Percentiles rank a stretch among this genome's conserved stretches.
These are phyloP conservation scores for mouse (Mus musculus) DNA, from an alignment of 2,113 vertebrate genomes.

Conservation along the genomic window GRCm39 chr13:54477501-54478000, in stretches of 20 bases:
- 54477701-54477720: constrained; percentile 55
- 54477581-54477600: constrained; percentile 57
- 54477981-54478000: background rate
- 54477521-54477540: background rate
- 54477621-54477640: constrained; percentile 34
- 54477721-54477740: background rate
- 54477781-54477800: background rate
- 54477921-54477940: background rate
- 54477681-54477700: background rate
- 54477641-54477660: constrained; percentile 11
- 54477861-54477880: background rate
- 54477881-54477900: background rate
- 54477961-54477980: background rate
- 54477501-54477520: background rate
- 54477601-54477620: background rate
- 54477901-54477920: background rate
- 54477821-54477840: background rate
- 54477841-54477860: background rate
- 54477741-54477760: background rate
- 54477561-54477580: constrained; percentile 39
- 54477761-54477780: too few species aligned
- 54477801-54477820: background rate
- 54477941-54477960: background rate
- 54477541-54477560: background rate
- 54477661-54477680: constrained; percentile 51